phyloP scores from a whole-genome alignment of 2,113 vertebrate genomes.

The Ancistrus triradiatus region DNA sequence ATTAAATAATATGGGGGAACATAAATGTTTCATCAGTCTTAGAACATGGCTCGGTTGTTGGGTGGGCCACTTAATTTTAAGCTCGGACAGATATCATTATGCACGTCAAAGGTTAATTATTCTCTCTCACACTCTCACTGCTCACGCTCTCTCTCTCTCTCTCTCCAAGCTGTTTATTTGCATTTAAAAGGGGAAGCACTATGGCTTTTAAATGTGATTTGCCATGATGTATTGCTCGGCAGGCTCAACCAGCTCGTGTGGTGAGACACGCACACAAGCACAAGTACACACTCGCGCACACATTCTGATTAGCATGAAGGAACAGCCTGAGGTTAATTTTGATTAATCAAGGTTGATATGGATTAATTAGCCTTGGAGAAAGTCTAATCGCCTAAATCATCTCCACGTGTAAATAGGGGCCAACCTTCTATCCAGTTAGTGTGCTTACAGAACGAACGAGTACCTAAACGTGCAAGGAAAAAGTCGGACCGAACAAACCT shows the following conservation, averaged over 20 bases:
- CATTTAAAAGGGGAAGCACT: slow-evolving; percentile 46
- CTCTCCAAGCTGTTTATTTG: slow-evolving; percentile 36
- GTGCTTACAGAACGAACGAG: too few relatives aligned
- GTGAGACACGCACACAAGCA: neutral
- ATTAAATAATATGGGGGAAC: slow-evolving; percentile 51
- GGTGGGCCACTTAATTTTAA: slow-evolving; percentile 61
- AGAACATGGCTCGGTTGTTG: slow-evolving; percentile 46
- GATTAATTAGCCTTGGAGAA: slow-evolving; percentile 63
- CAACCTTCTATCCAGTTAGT: too few relatives aligned
- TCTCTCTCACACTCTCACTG: slow-evolving; percentile 13
- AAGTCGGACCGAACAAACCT: too few relatives aligned
- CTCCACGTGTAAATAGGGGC: slow-evolving; percentile 54
- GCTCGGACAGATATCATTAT: slow-evolving; percentile 61
- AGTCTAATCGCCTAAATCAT: slow-evolving; percentile 62
- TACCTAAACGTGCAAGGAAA: too few relatives aligned
- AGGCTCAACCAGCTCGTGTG: too few relatives aligned
- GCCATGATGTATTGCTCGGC: too few relatives aligned
- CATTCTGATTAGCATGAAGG: slow-evolving; percentile 49
- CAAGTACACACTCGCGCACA: slow-evolving; percentile 37
- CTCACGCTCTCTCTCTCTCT: slow-evolving; percentile 29
- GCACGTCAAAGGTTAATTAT: slow-evolving; percentile 57
- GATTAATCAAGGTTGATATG: slow-evolving; percentile 65
- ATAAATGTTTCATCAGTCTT: slow-evolving; percentile 67
- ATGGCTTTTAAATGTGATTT: too few relatives aligned
- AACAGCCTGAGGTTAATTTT: slow-evolving; percentile 59